Evolutionary conservation across 2,888 invertebrate species (phyloP).

Genomic region (Ctena decussata): DNA sequence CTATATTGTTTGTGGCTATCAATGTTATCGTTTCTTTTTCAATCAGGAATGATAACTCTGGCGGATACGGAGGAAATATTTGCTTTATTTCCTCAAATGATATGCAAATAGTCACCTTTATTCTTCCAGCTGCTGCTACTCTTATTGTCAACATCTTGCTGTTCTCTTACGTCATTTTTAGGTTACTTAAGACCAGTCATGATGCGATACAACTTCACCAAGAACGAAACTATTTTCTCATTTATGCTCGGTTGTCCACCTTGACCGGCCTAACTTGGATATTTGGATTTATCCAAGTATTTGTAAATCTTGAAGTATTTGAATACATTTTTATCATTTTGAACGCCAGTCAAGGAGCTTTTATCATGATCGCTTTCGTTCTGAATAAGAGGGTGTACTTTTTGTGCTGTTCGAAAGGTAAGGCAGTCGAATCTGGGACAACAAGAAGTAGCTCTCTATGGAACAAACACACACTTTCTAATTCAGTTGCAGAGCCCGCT

Average conservation of each 20-base stretch:
- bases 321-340: slow-evolving; percentile 40
- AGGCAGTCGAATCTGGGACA: too few species aligned
- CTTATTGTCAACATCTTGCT: slow-evolving; percentile 35
- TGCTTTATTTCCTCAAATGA: slow-evolving; percentile 43
- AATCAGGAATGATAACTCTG: not conserved
- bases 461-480: too few species aligned
- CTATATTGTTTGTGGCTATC: slow-evolving; percentile 14
- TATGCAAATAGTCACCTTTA: slow-evolving; percentile 33
- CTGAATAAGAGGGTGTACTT: slow-evolving; percentile 28
- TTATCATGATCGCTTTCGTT: slow-evolving; percentile 47
- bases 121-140: slow-evolving; percentile 31
- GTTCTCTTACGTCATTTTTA: slow-evolving; percentile 19
- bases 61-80: slow-evolving; percentile 40
- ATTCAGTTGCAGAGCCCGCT: too few species aligned
- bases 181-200: not conserved
- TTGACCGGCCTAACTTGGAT: slow-evolving; percentile 49
- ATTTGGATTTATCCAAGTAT: slow-evolving; percentile 43
- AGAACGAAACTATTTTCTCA: slow-evolving; percentile 29
- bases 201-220: not conserved
- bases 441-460: too few species aligned
- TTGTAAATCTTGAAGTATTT: slow-evolving; percentile 11
- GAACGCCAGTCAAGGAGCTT: slow-evolving; percentile 47
- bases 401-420: not conserved
- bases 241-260: slow-evolving; percentile 39
- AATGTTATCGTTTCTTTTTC: slow-evolving; percentile 3